phyloP scores from a whole-genome alignment of 2,888 invertebrate species.

The Epistrophe grossulariae region DNA sequence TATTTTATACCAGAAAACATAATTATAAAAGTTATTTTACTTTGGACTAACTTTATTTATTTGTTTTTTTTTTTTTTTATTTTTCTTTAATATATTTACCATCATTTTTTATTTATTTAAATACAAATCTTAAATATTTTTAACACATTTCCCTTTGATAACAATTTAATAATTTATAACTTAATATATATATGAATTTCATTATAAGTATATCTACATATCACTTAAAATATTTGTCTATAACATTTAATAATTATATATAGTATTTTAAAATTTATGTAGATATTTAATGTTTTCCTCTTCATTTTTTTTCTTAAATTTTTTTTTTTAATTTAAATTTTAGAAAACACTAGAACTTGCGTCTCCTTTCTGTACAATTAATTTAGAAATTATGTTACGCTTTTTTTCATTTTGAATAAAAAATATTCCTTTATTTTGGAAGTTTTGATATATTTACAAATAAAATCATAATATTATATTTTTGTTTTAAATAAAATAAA shows the following conservation, averaged over 20 bases:
- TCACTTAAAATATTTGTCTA: neutral
- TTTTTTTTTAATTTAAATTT: neutral
- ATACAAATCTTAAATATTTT: conserved; percentile 21
- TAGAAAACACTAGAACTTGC: conserved; percentile 32
- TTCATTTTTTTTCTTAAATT: conserved; percentile 16
- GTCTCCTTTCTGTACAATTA: conserved; percentile 69
- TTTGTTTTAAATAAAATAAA: neutral
- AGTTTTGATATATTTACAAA: conserved; percentile 67
- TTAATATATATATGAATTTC: conserved; percentile 8
- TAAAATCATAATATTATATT: conserved; percentile 13
- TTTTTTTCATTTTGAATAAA: conserved; percentile 69
- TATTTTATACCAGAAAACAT: neutral
- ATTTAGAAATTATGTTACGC: conserved; percentile 76
- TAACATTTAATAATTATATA: conserved; percentile 14
- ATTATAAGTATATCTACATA: neutral
- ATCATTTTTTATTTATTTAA: neutral
- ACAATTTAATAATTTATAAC: conserved; percentile 8
- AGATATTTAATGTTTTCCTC: conserved; percentile 31
- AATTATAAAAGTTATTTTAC: neutral
- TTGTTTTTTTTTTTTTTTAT: neutral
- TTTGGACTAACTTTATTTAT: conserved; percentile 5
- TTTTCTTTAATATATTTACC: neutral
- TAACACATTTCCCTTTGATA: conserved; percentile 40
- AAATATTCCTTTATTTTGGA: conserved; percentile 52
- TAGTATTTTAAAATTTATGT: conserved; percentile 39